These are phyloP conservation scores for Acyrthosiphon pisum DNA, from an alignment of 1,140 invertebrate species.

Conservation along the genomic window DNA sequence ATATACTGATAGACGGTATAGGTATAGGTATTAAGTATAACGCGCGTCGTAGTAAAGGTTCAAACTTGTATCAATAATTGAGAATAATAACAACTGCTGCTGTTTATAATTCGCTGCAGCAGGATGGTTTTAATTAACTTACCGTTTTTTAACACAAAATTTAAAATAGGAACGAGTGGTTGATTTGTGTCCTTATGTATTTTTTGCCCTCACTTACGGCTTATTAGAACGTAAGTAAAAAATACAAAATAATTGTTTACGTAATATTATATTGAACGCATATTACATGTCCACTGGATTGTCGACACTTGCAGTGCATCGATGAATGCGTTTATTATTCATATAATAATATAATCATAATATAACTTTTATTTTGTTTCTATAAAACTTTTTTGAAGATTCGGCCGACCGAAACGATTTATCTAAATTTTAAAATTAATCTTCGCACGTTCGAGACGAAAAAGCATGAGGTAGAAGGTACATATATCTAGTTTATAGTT, in stretches of 20 bases:
- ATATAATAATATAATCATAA: too few relatives aligned
- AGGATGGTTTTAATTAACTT: background rate
- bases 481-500: background rate
- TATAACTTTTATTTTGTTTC: background rate
- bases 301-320: background rate
- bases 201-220: too few relatives aligned
- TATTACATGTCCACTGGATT: too few relatives aligned
- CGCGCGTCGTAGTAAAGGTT: background rate
- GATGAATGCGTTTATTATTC: background rate
- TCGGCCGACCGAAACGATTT: background rate
- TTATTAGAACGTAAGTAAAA: background rate
- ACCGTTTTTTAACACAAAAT: background rate
- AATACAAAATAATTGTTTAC: background rate
- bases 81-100: background rate
- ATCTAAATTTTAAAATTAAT: constrained; percentile 9
- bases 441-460: background rate
- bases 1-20: background rate
- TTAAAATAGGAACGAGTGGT: background rate
- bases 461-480: background rate
- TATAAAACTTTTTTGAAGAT: background rate
- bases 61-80: background rate
- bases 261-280: background rate
- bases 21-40: background rate
- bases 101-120: background rate
- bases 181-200: background rate